Conservation (phyloP, 2,888 invertebrate species). For the Apamea crenata region DNA sequence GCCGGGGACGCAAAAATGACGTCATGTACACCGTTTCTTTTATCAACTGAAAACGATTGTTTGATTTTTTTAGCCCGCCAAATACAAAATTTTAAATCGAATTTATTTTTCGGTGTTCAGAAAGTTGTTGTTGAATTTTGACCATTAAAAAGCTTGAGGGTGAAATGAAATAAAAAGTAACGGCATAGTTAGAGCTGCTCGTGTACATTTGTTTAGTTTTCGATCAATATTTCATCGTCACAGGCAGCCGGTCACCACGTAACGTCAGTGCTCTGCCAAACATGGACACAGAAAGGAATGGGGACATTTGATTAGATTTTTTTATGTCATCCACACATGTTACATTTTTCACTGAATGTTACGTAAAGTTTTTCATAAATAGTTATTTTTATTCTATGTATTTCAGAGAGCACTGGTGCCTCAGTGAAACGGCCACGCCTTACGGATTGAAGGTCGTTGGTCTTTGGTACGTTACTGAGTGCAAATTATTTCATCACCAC, state of each 20-base stretch:
- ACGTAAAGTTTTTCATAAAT: background rate
- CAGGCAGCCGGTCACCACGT: conserved; percentile 80
- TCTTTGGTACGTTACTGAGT: background rate
- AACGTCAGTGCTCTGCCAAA: conserved; percentile 72
- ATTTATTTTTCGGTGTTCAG: conserved; percentile 7
- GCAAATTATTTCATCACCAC: background rate
- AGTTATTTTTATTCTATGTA: background rate
- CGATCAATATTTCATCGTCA: conserved; percentile 85
- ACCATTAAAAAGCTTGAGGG: conserved; percentile 23
- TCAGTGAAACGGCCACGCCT: background rate
- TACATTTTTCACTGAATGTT: background rate
- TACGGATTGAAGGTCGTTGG: background rate
- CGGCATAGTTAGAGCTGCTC: conserved; percentile 52
- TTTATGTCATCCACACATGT: conserved; percentile 23
- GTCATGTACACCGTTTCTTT: conserved; percentile 65
- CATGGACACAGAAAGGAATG: conserved; percentile 59
- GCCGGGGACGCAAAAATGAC: conserved; percentile 66
- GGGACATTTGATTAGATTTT: conserved; percentile 41
- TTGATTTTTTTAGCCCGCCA: conserved; percentile 18
- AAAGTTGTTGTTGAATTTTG: conserved; percentile 28
- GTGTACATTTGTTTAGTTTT: conserved; percentile 80
- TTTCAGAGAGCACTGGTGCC: background rate
- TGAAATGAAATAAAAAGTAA: conserved; percentile 48
- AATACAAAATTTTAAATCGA: conserved; percentile 14
- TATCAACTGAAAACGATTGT: conserved; percentile 55